Conservation (phyloP, 2,888 invertebrate species). For the Dione vanillae region DNA sequence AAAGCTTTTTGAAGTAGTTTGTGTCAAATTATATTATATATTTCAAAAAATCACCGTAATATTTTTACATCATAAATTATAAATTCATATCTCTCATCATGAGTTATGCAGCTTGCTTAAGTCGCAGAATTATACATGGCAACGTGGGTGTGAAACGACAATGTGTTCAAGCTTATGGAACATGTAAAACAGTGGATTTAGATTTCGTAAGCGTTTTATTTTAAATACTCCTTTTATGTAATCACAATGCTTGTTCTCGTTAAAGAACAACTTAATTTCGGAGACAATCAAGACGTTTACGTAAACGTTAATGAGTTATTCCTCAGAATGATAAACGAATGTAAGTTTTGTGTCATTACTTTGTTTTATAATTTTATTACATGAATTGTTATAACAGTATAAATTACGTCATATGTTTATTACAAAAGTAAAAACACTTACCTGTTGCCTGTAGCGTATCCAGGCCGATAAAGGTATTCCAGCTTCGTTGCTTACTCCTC, state of each 20-base stretch:
- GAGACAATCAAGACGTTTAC: constrained; percentile 17
- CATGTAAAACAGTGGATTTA: constrained; percentile 53
- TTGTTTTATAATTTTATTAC: too few species aligned
- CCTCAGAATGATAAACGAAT: not conserved
- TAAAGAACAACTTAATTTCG: constrained; percentile 14
- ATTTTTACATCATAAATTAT: constrained; percentile 13
- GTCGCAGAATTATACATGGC: constrained; percentile 77
- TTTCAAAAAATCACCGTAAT: not conserved
- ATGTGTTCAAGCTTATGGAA: constrained; percentile 69
- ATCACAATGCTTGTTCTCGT: constrained; percentile 33
- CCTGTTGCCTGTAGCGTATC: constrained; percentile 74
- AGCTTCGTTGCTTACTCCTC: constrained; percentile 78
- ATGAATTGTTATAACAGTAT: not conserved
- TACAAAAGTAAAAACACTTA: constrained; percentile 41
- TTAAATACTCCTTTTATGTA: constrained; percentile 33
- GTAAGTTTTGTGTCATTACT: not conserved
- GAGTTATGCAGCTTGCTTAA: constrained; percentile 49
- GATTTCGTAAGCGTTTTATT: constrained; percentile 43
- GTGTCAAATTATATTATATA: not conserved
- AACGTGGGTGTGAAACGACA: constrained; percentile 78
- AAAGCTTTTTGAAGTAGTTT: not conserved
- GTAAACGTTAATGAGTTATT: not conserved
- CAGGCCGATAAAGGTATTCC: constrained; percentile 72
- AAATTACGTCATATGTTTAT: not conserved
- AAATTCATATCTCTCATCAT: constrained; percentile 11